Conservation (phyloP, 2,113 vertebrate species). For the Fregata magnificens region DNA sequence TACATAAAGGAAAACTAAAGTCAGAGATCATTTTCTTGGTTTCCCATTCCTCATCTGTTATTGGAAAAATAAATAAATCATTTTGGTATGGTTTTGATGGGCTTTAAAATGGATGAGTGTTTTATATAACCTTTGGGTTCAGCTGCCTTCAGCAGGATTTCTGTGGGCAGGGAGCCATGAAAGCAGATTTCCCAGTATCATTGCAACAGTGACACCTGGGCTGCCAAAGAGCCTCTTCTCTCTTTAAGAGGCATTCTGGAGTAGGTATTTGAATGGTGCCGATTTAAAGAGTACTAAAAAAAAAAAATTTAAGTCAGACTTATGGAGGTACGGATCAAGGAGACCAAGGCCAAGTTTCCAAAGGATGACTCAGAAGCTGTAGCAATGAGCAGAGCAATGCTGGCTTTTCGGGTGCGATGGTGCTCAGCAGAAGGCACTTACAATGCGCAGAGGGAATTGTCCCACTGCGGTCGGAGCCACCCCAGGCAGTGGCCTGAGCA, state of each 20-base stretch:
- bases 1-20: neutral
- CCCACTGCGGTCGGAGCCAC: accelerated
- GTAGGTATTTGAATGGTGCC: neutral
- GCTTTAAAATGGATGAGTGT: neutral
- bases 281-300: neutral
- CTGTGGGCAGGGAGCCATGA: neutral
- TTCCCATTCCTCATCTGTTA: neutral
- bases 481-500: accelerated
- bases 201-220: neutral
- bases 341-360: neutral
- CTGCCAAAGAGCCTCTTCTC: neutral
- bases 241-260: neutral
- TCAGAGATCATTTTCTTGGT: neutral
- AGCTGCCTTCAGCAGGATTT: constrained; percentile 17
- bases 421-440: neutral
- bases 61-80: neutral
- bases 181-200: neutral
- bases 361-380: neutral
- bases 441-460: accelerated
- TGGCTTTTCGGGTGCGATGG: neutral
- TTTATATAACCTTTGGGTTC: neutral
- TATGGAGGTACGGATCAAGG: neutral
- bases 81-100: neutral
- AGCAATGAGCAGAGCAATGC: neutral
- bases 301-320: neutral